Conservation (phyloP, 1,140 invertebrate genomes). For the Drosophila melanica region DNA sequence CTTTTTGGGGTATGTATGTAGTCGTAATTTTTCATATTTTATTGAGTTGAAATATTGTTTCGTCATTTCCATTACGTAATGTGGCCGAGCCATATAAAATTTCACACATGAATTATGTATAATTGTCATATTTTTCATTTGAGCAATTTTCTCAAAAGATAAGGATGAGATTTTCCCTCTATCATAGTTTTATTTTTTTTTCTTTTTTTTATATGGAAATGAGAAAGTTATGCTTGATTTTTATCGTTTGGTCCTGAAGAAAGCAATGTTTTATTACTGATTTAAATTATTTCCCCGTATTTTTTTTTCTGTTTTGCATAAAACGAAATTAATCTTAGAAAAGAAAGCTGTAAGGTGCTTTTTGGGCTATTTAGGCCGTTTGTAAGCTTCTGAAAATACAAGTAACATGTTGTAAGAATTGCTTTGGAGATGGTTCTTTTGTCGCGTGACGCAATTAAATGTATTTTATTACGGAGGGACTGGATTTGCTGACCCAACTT, state of each 20-base stretch:
- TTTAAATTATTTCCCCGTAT: background rate
- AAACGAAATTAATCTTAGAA: background rate
- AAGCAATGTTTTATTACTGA: background rate
- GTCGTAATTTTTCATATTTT: constrained; percentile 70
- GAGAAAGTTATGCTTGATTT: constrained; percentile 25
- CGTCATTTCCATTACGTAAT: constrained; percentile 57
- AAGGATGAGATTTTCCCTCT: background rate
- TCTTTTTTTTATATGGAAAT: constrained; percentile 13
- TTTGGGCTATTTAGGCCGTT: no score
- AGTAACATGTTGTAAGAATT: constrained; percentile 3
- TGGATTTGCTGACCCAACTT: constrained; percentile 10
- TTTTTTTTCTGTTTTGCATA: no score
- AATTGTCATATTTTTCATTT: constrained; percentile 32
- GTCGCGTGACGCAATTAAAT: constrained; percentile 15
- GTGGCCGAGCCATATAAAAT: background rate
- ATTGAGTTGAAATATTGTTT: constrained; percentile 71
- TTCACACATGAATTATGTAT: constrained; percentile 34
- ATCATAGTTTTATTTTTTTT: no score
- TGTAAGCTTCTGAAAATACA: background rate
- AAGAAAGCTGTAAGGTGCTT: background rate
- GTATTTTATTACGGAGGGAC: constrained; percentile 6
- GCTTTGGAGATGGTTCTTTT: background rate
- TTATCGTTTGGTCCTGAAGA: constrained; percentile 3
- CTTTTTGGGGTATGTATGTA: constrained; percentile 11
- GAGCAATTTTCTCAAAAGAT: constrained; percentile 9